These are phyloP conservation scores for rabbit (Oryctolagus cuniculus) DNA, from an alignment of 2,113 vertebrate species.

Conservation along the genomic window mOryCun1.1 NC_091453.1:17613501-17614000, in stretches of 20 bases:
- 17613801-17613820: not conserved
- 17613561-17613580: slow-evolving; percentile 61
- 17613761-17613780: not conserved
- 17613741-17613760: not conserved
- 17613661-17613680: not conserved
- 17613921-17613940: not conserved
- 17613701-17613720: slow-evolving; percentile 10
- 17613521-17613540: slow-evolving; percentile 55
- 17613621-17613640: slow-evolving; percentile 38
- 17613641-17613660: not conserved
- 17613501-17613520: not conserved
- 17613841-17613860: not conserved
- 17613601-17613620: slow-evolving; percentile 46
- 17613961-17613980: not conserved
- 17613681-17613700: slow-evolving; percentile 5
- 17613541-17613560: slow-evolving; percentile 46
- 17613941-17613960: not conserved
- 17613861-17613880: not conserved
- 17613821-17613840: not conserved
- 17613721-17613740: not conserved
- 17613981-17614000: not conserved
- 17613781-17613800: slow-evolving; percentile 29
- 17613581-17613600: slow-evolving; percentile 64
- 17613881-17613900: not conserved
- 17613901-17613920: not conserved